Base-by-base conservation (phyloP, 2,888 invertebrate genomes). In the Scaptomyza parva region DNA sequence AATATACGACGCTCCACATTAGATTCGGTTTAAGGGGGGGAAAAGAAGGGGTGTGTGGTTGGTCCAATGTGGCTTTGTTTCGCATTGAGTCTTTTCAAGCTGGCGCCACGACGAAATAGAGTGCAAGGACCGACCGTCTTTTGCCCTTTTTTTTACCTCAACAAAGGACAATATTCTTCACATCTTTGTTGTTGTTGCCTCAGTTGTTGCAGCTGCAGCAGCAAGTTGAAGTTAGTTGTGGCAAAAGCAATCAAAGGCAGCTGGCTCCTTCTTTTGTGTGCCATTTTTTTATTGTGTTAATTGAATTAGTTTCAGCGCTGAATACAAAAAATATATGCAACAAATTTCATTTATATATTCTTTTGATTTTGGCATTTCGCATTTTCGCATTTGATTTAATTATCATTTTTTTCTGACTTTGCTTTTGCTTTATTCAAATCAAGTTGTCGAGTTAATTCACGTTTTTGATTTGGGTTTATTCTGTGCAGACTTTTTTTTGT, bases 81-180 rank as follows among this genome's bases (percentile, higher is more conserved):
- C 53, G 54, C 45, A 28, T 37, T 59, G 57, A 17, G 44, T 52
- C 54, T 52, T 47, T 55, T 58, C 48, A 18, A 26, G 54, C 54
- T 52, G 50, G 48, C 40, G 33, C 47, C 51, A 33, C 35, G 55
- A 47, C 60, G 47, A 45, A 54, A 54, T 43, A 30, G 83, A 86
- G 82, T 78, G 82, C 82, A 88, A 88, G 88, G 88, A 82, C 88
- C 88, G 47, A 3, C 65, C 65, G 62, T 53, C 83, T 64, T 64
- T 65, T 73, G 80, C 71, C 71, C 70, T 69, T 75, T 75, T 77
- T 60, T 60, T 80, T 57, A 70, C 76, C 54, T 48, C 44, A 64
- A 84, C 83, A 72, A 78, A 78, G 68, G 63, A 40, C 47, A 59
- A 26, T 58, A 55, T 54, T 50, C 30, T 18, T 40, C 43, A 22